Evolutionary conservation across 2,797 vertebrate genomes (phyloP).

Genomic region (Myiotriccus ornatus): DNA sequence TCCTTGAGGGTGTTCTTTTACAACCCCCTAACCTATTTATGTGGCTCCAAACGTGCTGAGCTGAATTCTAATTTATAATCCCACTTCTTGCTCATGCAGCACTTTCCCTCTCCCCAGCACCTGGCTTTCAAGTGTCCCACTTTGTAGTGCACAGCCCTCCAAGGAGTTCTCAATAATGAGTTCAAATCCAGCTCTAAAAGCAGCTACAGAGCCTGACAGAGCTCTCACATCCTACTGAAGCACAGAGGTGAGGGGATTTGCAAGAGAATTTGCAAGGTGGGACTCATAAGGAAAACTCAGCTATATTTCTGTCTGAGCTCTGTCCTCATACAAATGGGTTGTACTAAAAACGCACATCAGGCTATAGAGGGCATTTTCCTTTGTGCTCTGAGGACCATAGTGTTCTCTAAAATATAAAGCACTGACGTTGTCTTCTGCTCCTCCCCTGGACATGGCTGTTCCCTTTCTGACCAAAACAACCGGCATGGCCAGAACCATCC

Average conservation of each 20-base stretch:
- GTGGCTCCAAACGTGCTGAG: conserved; percentile 21
- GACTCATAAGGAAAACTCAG: rapidly evolving
- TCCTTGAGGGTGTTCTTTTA: conserved; percentile 47
- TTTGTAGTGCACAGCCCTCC: neutral
- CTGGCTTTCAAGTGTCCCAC: conserved; percentile 2
- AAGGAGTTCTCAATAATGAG: conserved; percentile 1
- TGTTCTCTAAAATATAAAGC: neutral
- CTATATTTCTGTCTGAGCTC: neutral
- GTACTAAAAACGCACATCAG: neutral
- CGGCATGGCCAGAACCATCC: neutral
- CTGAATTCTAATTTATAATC: conserved; percentile 52
- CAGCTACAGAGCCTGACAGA: neutral
- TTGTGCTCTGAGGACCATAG: neutral
- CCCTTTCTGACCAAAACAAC: neutral
- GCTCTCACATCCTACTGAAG: neutral
- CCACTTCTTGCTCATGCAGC: conserved; percentile 25
- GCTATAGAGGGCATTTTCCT: neutral
- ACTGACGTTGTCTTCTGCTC: neutral
- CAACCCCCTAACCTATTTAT: conserved; percentile 22
- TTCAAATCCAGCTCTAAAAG: neutral
- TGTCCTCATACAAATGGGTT: neutral
- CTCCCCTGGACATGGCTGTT: neutral
- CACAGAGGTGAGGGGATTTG: neutral
- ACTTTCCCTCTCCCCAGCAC: conserved; percentile 20
- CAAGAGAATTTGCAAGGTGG: neutral